These are phyloP conservation scores for Caenorhabditis remanei DNA, from an alignment of 1,140 invertebrate species.

Conservation along the genomic window DNA sequence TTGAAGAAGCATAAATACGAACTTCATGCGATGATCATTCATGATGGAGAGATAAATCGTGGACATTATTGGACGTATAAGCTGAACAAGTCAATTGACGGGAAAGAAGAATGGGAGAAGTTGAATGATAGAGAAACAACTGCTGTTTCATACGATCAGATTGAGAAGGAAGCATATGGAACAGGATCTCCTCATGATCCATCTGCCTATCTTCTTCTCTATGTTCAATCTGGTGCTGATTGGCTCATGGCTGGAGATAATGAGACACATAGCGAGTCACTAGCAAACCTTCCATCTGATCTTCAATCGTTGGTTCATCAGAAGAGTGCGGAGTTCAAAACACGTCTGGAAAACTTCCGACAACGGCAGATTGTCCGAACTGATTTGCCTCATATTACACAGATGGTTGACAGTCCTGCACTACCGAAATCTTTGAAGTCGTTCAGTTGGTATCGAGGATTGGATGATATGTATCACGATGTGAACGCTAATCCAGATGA, in stretches of 20 bases:
- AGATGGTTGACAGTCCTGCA: too few species aligned
- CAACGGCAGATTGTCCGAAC: too few species aligned
- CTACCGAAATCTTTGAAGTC: too few species aligned
- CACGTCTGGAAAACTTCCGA: not conserved
- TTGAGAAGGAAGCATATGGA: not conserved
- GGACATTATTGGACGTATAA: conserved; percentile 57
- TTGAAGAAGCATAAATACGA: conserved; percentile 7
- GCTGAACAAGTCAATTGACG: not conserved
- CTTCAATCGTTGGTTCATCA: not conserved
- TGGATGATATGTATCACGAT: not conserved
- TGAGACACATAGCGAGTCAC: not conserved
- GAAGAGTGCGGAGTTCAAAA: not conserved
- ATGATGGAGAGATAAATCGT: conserved; percentile 17
- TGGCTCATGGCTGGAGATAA: not conserved
- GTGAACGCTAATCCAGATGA: not conserved
- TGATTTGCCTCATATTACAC: too few species aligned
- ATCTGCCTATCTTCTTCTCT: conserved; percentile 19
- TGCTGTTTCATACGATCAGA: not conserved
- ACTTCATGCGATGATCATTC: conserved; percentile 16
- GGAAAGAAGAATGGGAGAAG: not conserved
- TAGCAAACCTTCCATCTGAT: not conserved
- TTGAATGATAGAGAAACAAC: not conserved
- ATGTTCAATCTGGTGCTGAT: not conserved
- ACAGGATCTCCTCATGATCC: not conserved
- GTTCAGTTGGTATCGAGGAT: conserved; percentile 7